Conservation (phyloP, 2,113 vertebrate species). For the Callocephalon fimbriatum region DNA sequence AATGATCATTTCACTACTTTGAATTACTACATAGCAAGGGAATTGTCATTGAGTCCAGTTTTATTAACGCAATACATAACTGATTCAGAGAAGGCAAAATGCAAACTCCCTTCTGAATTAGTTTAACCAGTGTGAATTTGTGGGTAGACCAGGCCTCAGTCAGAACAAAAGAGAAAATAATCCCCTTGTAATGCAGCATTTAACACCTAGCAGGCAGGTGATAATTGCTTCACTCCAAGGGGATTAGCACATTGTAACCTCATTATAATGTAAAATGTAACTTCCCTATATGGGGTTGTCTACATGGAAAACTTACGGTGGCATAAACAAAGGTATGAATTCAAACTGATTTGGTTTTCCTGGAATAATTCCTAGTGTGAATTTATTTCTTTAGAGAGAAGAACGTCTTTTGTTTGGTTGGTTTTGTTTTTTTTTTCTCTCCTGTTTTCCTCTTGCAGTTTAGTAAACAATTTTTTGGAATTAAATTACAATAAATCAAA, state of each 20-base stretch:
- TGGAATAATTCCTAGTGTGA: not conserved
- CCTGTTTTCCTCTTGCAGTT: not conserved
- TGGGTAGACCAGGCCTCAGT: constrained; percentile 15
- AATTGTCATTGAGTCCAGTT: constrained; percentile 30
- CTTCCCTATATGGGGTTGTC: constrained; percentile 44
- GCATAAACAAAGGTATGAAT: constrained; percentile 37
- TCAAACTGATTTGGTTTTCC: constrained; percentile 26
- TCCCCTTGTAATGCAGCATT: constrained; percentile 60
- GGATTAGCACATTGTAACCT: constrained; percentile 66
- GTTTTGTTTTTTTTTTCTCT: rapidly evolving
- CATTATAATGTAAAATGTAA: constrained; percentile 60
- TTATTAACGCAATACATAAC: constrained; percentile 45
- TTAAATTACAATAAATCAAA: not conserved
- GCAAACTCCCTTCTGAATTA: constrained; percentile 29
- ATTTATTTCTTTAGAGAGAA: not conserved
- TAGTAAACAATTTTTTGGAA: not conserved
- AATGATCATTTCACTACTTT: not conserved
- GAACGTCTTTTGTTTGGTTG: not conserved
- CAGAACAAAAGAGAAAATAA: constrained; percentile 68
- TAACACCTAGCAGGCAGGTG: constrained; percentile 68
- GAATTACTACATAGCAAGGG: constrained; percentile 7
- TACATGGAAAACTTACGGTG: not conserved
- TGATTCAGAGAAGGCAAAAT: not conserved
- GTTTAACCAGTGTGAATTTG: constrained; percentile 30
- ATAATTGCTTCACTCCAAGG: constrained; percentile 64